These are phyloP conservation scores for Cephus spinipes DNA, from an alignment of 2,888 invertebrate genomes.

Conservation along the genomic window DNA sequence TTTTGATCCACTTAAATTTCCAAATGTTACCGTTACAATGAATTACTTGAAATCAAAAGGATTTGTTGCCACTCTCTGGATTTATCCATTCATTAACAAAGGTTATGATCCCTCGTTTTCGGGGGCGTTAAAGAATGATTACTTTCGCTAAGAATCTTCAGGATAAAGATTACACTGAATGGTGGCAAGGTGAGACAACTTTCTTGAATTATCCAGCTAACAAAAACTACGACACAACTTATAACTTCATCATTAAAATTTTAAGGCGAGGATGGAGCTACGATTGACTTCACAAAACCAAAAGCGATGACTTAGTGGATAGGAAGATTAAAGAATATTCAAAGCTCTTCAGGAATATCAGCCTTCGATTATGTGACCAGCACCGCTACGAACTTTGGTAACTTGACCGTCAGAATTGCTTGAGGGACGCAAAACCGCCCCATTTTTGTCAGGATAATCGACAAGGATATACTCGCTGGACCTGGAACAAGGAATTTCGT, in stretches of 20 bases:
- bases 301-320: slow-evolving; percentile 74
- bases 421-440: slow-evolving; percentile 76
- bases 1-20: slow-evolving; percentile 79
- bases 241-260: no score
- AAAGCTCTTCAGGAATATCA: slow-evolving; percentile 62
- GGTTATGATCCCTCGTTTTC: slow-evolving; percentile 33
- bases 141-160: slow-evolving; percentile 65
- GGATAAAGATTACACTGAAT: slow-evolving; percentile 33
- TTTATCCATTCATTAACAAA: no score
- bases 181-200: no score
- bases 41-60: no score
- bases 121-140: slow-evolving; percentile 72
- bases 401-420: slow-evolving; percentile 78
- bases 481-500: slow-evolving; percentile 76
- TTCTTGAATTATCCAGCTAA: no score
- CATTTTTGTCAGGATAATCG: slow-evolving; percentile 81
- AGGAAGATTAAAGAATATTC: slow-evolving; percentile 68
- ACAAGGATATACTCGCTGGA: slow-evolving; percentile 79
- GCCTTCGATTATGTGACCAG: slow-evolving; percentile 71
- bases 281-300: slow-evolving; percentile 81
- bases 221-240: no score
- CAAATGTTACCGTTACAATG: slow-evolving; percentile 69
- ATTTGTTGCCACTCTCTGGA: no score
- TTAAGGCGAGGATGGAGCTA: slow-evolving; percentile 65
- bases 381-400: slow-evolving; percentile 71